Base-by-base conservation (phyloP, 2,113 vertebrate species). In the Forbesichthys papilliferus region DNA sequence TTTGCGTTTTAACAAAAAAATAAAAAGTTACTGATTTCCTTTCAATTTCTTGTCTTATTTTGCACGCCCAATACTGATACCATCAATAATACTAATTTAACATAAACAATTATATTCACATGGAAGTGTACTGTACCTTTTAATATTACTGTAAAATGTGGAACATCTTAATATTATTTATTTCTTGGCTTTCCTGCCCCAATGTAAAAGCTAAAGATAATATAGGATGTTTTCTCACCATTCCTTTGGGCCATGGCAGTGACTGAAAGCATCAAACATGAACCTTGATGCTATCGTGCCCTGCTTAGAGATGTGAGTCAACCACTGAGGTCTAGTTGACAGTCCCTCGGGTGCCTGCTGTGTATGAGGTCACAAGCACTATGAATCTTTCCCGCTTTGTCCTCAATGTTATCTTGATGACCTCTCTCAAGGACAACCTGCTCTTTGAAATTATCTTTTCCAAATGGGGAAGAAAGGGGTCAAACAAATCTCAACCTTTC, bases 201-300 rank as follows among this genome's bases (percentile, higher is more conserved):
- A 65, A 54, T 68, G 5, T 16, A 68, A 77, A 69, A 58, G 10
- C 48, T 14, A 36, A 71, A 65, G 55, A 27, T 61, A 42, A 56
- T 52, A 13, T 14, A 48, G 49, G 46, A 33, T 70, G 58, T 61
- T 60, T 61, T 62, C n/a, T 48, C 59, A 54, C 14, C 58, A 10
- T 69, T 51, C 71, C 77, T 34, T 0, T 49, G 34, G 79, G 82
- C 68, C 66, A 48, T 72, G 54, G 68, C 53, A 3, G 48, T 79
- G 71, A 82, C 77, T 84, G 70, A 76, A 83, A 85, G 69, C 70
- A 71, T 79, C 73, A 61, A 59, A 86, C 79, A 70, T 85, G 79
- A 84, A 87, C 81, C 65, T 46, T 71, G 79, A 87, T 84, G 83
- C 81, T 86, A 88, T 87, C 80, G 11, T 58, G 60, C 56, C 36